Evolutionary conservation across 2,113 vertebrate genomes (phyloP).

Genomic region (Dendrocopos noguchii): DNA sequence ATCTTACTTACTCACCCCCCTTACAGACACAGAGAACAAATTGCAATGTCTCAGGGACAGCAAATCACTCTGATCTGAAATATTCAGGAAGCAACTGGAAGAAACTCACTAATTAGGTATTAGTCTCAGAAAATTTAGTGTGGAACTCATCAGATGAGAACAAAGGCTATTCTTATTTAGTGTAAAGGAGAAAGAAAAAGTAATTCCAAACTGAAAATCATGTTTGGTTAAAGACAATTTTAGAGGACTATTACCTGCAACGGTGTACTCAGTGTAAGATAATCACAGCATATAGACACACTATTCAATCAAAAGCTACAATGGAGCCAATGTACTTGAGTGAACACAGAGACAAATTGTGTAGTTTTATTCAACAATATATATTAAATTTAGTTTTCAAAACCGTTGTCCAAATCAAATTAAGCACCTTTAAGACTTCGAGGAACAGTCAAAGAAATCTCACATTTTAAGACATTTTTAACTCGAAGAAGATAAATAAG

Average conservation of each 20-base stretch:
- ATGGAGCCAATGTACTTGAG: background rate
- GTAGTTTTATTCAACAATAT: background rate
- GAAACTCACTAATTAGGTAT: background rate
- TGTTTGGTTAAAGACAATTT: background rate
- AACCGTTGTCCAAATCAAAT: background rate
- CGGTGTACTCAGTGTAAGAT: background rate
- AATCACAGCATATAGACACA: background rate
- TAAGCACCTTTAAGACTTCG: background rate
- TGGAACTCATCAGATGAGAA: background rate
- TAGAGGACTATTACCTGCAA: background rate
- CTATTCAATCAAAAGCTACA: background rate
- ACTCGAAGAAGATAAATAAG: background rate
- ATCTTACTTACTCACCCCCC: background rate
- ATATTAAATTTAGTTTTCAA: background rate
- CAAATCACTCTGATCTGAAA: background rate
- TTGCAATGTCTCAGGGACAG: background rate
- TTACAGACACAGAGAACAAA: background rate
- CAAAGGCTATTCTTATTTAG: background rate
- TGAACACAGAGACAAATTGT: background rate
- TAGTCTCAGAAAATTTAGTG: background rate
- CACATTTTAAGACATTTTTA: background rate
- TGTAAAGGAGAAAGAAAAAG: background rate
- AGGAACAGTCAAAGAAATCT: background rate
- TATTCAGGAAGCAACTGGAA: background rate
- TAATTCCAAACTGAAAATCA: accelerated